A percentile compares a stretch with the other conserved stretches of the same genome.
phyloP scores from a whole-genome alignment of 1,140 invertebrate genomes.

The Diorhabda carinulata region DNA sequence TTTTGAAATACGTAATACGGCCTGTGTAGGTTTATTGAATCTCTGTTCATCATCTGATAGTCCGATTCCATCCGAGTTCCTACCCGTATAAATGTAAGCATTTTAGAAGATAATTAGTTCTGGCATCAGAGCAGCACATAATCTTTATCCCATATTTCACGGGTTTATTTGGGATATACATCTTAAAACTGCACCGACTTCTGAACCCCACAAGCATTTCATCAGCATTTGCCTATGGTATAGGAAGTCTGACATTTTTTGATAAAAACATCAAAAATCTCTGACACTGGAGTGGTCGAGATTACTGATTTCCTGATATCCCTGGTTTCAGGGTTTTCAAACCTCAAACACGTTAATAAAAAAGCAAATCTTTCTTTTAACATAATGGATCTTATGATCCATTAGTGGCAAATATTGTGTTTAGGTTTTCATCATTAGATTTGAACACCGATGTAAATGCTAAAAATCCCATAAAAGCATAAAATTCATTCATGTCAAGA shows the following conservation, averaged over 20 bases:
- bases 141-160: constrained; percentile 20
- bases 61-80: constrained; percentile 14
- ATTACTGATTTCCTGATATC: neutral
- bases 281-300: neutral
- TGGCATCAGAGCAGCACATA: constrained; percentile 13
- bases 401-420: too few species aligned
- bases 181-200: constrained; percentile 13
- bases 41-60: constrained; percentile 14
- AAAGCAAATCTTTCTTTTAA: too few species aligned
- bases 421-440: too few species aligned
- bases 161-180: constrained; percentile 19
- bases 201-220: constrained; percentile 20
- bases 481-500: too few species aligned
- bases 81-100: constrained; percentile 15
- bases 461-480: too few species aligned
- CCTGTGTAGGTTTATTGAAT: constrained; percentile 6
- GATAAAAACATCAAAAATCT: neutral
- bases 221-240: neutral
- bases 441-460: too few species aligned
- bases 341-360: neutral
- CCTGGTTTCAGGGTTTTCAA: neutral
- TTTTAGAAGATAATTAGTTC: constrained; percentile 17
- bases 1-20: constrained; percentile 1
- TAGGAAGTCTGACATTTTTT: neutral
- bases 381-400: too few species aligned